Evolutionary conservation across 2,113 vertebrate genomes (phyloP), one percentile per base, ranked within the genome.

Genomic region (Tinamus guttatus): DNA sequence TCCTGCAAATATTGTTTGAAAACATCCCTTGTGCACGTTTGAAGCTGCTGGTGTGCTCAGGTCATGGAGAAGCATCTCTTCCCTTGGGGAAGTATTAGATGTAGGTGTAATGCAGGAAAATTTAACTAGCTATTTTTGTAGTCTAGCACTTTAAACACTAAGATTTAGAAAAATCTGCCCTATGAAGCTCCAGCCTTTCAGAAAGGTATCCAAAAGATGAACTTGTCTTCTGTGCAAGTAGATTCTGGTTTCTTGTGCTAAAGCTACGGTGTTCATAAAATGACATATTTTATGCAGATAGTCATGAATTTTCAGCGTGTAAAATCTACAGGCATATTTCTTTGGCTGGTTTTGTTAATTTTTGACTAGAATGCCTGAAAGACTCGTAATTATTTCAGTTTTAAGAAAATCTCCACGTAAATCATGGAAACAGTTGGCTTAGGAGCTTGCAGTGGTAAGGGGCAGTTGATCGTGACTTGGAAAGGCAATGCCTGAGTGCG

Each of bases 391-490:
- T 47, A 3, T 28, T 68, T 87, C 34, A 56, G 13, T 32, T 64
- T 41, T 17, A 5, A 40, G 24, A 65, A 18, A 4, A 34, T 16
- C 47, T 70, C 24, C 5, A 27, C 14, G 8, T 15, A n/a, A 59
- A 14, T 36, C 60, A n/a, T 67, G 18, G 69, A 28, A 56, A 7
- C 59, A 75, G 34, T 21, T 41, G 34, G 19, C 0, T 0, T 28
- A 56, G 45, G 15, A 25, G 22, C 40, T 81, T 60, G 58, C 34
- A 0, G 0, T 0, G 0, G 34, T 56, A 38, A 7, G 18, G n/a
- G 32, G 24, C 14, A 9, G 28, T 30, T 30, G 54, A 65, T 47
- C 6, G 4, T 5, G n/a, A 27, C 41, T 40, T 45, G 70, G 81
- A 73, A 54, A 75, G 25, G 30, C 62, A 41, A 41, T 38, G 14